These are phyloP conservation scores for Epizoanthus stellaris DNA, from an alignment of 92 coral and sea anemone species.

Conservation along the genomic window DNA sequence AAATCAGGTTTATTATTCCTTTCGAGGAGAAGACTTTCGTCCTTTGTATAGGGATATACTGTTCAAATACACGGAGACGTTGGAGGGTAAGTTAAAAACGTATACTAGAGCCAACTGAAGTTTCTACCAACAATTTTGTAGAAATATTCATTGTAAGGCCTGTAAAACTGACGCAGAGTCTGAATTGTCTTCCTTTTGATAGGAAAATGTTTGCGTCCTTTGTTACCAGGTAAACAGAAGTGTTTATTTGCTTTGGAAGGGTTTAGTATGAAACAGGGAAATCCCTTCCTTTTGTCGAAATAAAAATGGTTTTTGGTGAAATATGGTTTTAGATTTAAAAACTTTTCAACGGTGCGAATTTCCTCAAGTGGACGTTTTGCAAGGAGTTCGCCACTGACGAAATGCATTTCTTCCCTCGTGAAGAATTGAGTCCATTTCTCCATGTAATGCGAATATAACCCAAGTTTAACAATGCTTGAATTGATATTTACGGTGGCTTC, in stretches of 20 bases:
- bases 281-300: slow-evolving; percentile 86
- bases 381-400: slow-evolving; percentile 93
- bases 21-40: too few species aligned
- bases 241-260: slow-evolving; percentile 12
- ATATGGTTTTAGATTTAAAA: slow-evolving; percentile 73
- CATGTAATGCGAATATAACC: slow-evolving; percentile 76
- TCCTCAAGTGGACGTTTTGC: slow-evolving; percentile 79
- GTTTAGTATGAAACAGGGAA: slow-evolving; percentile 57
- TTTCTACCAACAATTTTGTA: slow-evolving; percentile 50
- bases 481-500: background rate
- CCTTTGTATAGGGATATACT: too few species aligned
- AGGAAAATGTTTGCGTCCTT: slow-evolving; percentile 62
- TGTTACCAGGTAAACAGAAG: slow-evolving; percentile 61
- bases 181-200: slow-evolving; percentile 37
- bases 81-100: too few species aligned
- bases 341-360: slow-evolving; percentile 75
- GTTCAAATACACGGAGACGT: too few species aligned
- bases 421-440: slow-evolving; percentile 82
- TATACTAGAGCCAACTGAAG: slow-evolving; percentile 60
- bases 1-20: too few species aligned
- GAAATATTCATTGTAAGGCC: slow-evolving; percentile 66
- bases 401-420: slow-evolving; percentile 71
- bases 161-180: slow-evolving; percentile 52
- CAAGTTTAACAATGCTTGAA: slow-evolving; percentile 61
- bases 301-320: slow-evolving; percentile 81